Evolutionary conservation across 2,797 vertebrate genomes (phyloP), one percentile per base, ranked within the genome.

Genomic region (Chanos chanos): DNA sequence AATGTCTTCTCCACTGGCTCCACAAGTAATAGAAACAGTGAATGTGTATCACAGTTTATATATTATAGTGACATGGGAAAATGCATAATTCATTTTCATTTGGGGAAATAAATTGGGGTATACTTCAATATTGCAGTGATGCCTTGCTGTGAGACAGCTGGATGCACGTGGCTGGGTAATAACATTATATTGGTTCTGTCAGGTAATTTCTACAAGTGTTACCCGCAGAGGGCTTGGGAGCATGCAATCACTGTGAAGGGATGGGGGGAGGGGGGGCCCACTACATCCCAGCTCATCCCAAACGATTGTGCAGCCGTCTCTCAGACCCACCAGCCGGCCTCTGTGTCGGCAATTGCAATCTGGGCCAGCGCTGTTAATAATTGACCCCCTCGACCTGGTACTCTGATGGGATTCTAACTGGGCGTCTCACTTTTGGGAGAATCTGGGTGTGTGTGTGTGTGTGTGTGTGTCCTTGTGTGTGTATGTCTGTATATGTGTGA

Each of bases 201-300:
- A 89, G 86, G 85, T 85, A 83, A 89, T 90, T 87, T 88, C 87
- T 86, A 87, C 84, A 83, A 89, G 86, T 86, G 86, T 88, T 89
- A 87, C 72, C 83, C 83, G 79, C 84, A 87, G 78, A 81, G 71
- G 60, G 68, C 78, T 67, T 65, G 72, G 71, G 79, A 79, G 79
- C 80, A 83, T 70, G 77, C 83, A 86, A 84, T 86, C 81, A 84
- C 79, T 78, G 72, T 6, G 16, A 15, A 36, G 40, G 7, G 40
- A 56, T 34, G 10, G 19, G 39, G 50, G 22, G 48, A 47, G 52
- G 18, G 37, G 24, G 19, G 45, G 4, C 10, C 51, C n/a, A 58
- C 50, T 45, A 22, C 43, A 66, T 61, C 57, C 58, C 39, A 24
- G 63, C 62, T 66, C 66, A 60, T 71, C 73, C 50, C 48, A 53